Evolutionary conservation across 2,113 vertebrate species (phyloP), one percentile per base, ranked within the genome.

Genomic region (Plecotus auritus): DNA sequence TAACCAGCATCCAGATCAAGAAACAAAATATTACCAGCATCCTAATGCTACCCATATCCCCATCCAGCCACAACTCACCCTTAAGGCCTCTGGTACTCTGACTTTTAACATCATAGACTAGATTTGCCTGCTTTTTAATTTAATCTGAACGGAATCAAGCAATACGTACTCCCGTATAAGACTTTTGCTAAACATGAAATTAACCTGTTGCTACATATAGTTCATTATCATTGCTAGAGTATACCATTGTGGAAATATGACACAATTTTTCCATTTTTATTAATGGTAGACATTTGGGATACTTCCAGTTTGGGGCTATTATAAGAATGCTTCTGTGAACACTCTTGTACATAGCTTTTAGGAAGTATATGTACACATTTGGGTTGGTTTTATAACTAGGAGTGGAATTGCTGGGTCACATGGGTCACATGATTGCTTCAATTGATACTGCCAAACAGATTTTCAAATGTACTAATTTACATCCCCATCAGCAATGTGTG

Each of bases 81-180:
- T 5, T 7, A 37, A 59, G 16, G 6, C 82, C 59, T 90, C 49
- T 1, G 3, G 26, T 83, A 1, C 28, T 91, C 23, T 94, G 66
- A 81, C 7, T 54, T 85, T 77, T 76, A 67, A 37, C 1, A 7
- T 4, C 40, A 66, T 1, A 40, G 51, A 42, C 90, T 88, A 85
- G 28, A 74, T 93, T 84, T 78, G 23, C 59, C 64, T 95, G 80
- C 20, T 88, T 96, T 85, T 85, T 26, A 59, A 83, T 67, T 92
- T 89, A 45, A 40, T 45, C 18, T n/a, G 35, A 37, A 77, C 51
- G 54, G 45, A 87, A 61, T 61, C 12, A 37, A 76, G 72, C 70
- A 89, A 22, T 86, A 45, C 6, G 4, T 54, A 69, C 12, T 84
- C 35, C 30, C 20, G 37, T 40, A 26, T 88, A 45, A 72, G 47